Conservation (phyloP, 2,113 vertebrate species). For the Elephas maximus region DNA sequence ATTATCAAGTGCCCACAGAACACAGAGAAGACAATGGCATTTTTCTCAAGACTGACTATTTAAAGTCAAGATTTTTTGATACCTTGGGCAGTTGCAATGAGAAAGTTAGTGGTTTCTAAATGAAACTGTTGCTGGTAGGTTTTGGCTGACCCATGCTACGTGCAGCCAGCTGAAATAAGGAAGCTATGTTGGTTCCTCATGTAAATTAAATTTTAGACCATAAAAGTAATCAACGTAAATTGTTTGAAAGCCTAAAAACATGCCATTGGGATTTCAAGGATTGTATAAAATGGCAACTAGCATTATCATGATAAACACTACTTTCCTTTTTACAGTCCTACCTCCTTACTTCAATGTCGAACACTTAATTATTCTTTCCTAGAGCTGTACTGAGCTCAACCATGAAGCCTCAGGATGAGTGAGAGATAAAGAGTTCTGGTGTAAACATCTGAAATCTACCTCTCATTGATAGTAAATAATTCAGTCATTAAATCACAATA, state of each 20-base stretch:
- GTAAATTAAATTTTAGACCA: background rate
- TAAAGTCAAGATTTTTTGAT: background rate
- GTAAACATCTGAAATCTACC: background rate
- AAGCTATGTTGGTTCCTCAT: background rate
- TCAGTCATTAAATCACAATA: background rate
- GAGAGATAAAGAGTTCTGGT: background rate
- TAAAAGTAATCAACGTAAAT: background rate
- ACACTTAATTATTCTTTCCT: background rate
- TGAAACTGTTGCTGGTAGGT: background rate
- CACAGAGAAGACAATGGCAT: background rate
- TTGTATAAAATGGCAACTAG: background rate
- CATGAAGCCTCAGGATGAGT: background rate
- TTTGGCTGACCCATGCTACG: background rate
- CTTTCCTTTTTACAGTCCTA: background rate
- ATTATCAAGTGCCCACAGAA: background rate
- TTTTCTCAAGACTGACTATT: background rate
- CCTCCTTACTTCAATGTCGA: background rate
- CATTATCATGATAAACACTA: background rate
- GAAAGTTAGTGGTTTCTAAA: background rate
- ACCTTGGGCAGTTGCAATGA: background rate
- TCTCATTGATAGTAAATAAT: constrained; percentile 10
- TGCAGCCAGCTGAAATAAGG: background rate
- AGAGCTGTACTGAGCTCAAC: background rate
- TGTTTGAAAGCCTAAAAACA: background rate
- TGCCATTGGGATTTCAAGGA: background rate